A percentile compares a stretch with the other conserved stretches of the same genome.
phyloP scores from a whole-genome alignment of 2,888 invertebrate genomes.

The Dichetophora obliterata region DNA sequence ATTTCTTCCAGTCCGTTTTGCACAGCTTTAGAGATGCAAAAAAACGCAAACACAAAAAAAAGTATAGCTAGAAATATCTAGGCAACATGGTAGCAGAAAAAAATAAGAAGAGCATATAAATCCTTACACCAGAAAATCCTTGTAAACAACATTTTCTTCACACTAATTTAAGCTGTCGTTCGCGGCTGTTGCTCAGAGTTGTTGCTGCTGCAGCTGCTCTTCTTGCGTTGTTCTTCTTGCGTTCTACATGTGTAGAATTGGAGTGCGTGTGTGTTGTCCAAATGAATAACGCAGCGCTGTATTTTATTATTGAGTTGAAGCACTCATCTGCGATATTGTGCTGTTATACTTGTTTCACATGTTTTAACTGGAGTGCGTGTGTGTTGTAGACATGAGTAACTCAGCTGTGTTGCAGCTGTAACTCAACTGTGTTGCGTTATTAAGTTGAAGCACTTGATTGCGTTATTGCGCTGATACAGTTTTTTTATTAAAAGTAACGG shows the following conservation, averaged over 20 bases:
- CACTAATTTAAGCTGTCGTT: conserved; percentile 52
- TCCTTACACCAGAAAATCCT: conserved; percentile 24
- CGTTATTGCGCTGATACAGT: too few species aligned
- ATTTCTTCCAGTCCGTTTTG: not conserved
- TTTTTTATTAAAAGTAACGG: too few species aligned
- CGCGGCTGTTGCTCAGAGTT: conserved; percentile 36
- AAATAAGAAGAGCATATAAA: conserved; percentile 29
- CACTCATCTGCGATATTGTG: too few species aligned
- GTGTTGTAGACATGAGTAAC: too few species aligned
- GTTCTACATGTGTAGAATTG: not conserved
- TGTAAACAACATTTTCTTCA: conserved; percentile 47
- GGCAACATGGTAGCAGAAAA: not conserved
- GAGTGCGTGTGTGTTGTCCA: not conserved
- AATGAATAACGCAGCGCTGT: too few species aligned
- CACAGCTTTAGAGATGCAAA: not conserved
- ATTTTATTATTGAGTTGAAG: too few species aligned
- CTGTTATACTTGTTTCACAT: too few species aligned
- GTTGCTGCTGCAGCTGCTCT: not conserved
- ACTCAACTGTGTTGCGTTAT: too few species aligned
- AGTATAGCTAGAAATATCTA: not conserved
- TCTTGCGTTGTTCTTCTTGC: not conserved
- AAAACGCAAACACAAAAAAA: not conserved
- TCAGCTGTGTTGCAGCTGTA: too few species aligned
- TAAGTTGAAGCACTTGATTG: too few species aligned
- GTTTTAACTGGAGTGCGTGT: too few species aligned